Evolutionary conservation across 2,797 vertebrate genomes (phyloP), one percentile per base, ranked within the genome.

Genomic region (Darevskia nairensis): DNA sequence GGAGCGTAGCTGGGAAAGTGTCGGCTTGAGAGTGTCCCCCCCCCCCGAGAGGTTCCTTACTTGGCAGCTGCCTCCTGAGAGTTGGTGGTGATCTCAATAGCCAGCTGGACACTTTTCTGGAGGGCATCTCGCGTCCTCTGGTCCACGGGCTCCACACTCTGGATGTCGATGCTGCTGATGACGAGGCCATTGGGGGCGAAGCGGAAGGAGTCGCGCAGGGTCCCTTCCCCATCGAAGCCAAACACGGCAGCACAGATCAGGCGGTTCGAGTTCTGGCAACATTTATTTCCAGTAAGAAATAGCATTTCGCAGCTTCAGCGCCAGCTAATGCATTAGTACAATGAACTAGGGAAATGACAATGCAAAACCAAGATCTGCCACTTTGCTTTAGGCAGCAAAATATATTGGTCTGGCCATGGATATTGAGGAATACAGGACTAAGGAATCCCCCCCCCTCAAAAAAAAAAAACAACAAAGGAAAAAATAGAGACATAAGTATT

Each of bases 51-150:
- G 29, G 17, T 5, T 17, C 71, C 95, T 15, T 82, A 98, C 98
- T 98, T 97, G 82, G 98, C 98, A 0, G 98, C 89, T 0, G 98
- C 98, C 95, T 99, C 98, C 95, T 99, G 98, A 27, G 98, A 98
- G 95, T 98, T 99, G 94, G 98, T 99, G 94, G 98, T 99, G 94
- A 98, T 98, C 96, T 99, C 98, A 0, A 99, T 99, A 94, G 98
- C 98, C 6, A 99, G 97, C 95, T 99, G 98, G 64, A 99, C 98
- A 0, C 98, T 98, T 95, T 98, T 98, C 96, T 98, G 98, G 87
- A 99, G 97, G n/a, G 98, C 97, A 0, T 99, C 98, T 0, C 98
- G 95, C 0, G 98, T 98, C 91, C 98, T 95, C 97, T 99, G 98
- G 94, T 98, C 98, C 66, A 99, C 98, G 0, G 98, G 98, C 92